Evolutionary conservation across 2,797 vertebrate species (phyloP).

Genomic region (Enteromius viviparus): DNA sequence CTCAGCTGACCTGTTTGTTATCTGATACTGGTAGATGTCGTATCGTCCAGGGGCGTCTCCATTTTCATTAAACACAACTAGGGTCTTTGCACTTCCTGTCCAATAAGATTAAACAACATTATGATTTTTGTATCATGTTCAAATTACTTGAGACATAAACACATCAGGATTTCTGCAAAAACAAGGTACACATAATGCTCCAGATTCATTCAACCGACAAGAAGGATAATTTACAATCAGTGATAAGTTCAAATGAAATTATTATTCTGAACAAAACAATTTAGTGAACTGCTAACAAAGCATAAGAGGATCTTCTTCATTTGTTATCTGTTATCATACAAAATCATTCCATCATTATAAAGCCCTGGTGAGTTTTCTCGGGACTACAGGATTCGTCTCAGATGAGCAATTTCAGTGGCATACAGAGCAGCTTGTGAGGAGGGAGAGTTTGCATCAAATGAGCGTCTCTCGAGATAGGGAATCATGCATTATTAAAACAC

Average conservation of each 20-base stretch:
- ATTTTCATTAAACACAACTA: conserved; percentile 94
- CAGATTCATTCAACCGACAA: conserved; percentile 35
- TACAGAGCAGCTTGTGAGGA: conserved; percentile 48
- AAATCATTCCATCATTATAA: conserved; percentile 40
- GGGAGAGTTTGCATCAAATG: conserved; percentile 65
- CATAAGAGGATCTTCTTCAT: conserved; percentile 25
- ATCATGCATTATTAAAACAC: conserved; percentile 62
- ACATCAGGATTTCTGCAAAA: conserved; percentile 42
- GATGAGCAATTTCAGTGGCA: conserved; percentile 45
- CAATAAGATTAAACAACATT: conserved; percentile 21
- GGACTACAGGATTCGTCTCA: conserved; percentile 45
- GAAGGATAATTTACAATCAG: conserved; percentile 41
- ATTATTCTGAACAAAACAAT: conserved; percentile 32
- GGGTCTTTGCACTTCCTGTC: conserved; percentile 92
- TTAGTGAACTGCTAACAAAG: conserved; percentile 35
- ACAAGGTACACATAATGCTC: conserved; percentile 18
- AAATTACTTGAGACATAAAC: conserved; percentile 24
- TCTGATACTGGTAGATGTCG: conserved; percentile 97
- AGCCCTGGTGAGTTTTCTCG: conserved; percentile 43
- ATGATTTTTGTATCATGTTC: conserved; percentile 25
- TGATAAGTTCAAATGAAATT: conserved; percentile 19
- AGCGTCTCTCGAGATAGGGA: conserved; percentile 58
- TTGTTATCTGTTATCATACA: conserved; percentile 46
- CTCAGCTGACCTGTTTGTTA: conserved; percentile 85
- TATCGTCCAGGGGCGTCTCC: conserved; percentile 96